Conservation (phyloP, 2,888 invertebrate species). For the Ormyrus rosae region DNA sequence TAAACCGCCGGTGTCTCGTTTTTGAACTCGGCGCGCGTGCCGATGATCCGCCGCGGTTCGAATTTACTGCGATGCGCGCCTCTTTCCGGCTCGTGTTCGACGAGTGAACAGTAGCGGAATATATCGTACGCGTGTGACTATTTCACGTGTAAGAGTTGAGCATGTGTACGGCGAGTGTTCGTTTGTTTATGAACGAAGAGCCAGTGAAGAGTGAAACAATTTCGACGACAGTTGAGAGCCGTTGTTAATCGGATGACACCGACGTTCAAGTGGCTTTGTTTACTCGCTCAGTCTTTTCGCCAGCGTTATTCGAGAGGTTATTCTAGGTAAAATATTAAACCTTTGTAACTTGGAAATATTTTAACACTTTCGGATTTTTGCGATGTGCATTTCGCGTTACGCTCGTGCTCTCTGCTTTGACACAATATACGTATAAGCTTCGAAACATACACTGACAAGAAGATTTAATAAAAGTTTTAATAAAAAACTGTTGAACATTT, state of each 20-base stretch:
- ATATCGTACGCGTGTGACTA: background rate
- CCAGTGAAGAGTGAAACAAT: background rate
- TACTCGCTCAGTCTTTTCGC: background rate
- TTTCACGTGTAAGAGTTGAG: background rate
- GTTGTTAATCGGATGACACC: background rate
- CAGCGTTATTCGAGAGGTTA: background rate
- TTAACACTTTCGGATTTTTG: too few relatives aligned
- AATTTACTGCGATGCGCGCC: background rate
- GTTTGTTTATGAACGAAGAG: conserved; percentile 27
- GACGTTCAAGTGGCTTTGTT: conserved; percentile 19
- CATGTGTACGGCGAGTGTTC: background rate
- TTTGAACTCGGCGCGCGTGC: background rate
- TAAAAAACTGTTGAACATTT: too few relatives aligned
- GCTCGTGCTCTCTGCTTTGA: too few relatives aligned
- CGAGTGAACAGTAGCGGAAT: conserved; percentile 5
- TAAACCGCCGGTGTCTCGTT: background rate
- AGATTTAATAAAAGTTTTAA: too few relatives aligned
- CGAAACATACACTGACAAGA: too few relatives aligned
- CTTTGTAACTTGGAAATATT: too few relatives aligned
- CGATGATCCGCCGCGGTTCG: background rate
- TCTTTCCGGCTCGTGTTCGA: background rate
- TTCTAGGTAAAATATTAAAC: conserved; percentile 1
- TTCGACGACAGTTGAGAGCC: conserved; percentile 20
- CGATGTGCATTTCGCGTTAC: too few relatives aligned
- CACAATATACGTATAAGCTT: too few relatives aligned